A percentile compares a stretch with the other conserved stretches of the same genome.
Conservation (phyloP, 2,113 vertebrate genomes). For the Ascaphus truei region DNA sequence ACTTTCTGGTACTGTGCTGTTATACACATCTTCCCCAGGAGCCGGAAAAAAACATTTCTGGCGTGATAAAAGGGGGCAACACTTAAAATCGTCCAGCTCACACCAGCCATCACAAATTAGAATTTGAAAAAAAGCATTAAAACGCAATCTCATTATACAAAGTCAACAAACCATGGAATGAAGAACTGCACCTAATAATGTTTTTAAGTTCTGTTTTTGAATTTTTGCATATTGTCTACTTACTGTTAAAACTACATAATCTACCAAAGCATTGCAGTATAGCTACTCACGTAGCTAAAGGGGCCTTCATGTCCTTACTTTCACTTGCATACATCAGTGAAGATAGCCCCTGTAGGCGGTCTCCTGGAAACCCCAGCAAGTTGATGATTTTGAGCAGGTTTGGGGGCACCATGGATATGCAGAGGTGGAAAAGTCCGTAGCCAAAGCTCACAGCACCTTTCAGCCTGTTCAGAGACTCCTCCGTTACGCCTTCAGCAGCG, state of each 20-base stretch:
- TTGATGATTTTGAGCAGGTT: conserved; percentile 99
- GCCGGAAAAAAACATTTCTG: too few species aligned
- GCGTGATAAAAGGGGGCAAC: background rate
- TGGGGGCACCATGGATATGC: conserved; percentile 98
- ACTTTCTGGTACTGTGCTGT: too few species aligned
- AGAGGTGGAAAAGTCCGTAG: conserved; percentile 97
- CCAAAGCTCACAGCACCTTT: conserved; percentile 98
- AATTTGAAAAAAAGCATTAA: too few species aligned
- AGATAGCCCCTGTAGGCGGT: conserved; percentile 92
- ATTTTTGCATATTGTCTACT: conserved; percentile 46
- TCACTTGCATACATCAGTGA: conserved; percentile 95
- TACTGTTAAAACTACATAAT: conserved; percentile 67
- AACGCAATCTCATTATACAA: too few species aligned
- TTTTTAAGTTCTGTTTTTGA: conserved; percentile 10
- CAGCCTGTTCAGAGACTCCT: conserved; percentile 90
- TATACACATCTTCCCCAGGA: too few species aligned
- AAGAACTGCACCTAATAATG: conserved; percentile 42
- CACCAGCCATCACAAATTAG: too few species aligned
- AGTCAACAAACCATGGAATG: too few species aligned
- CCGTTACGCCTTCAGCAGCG: conserved; percentile 73
- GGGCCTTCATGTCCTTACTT: conserved; percentile 99
- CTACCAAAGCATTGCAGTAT: conserved; percentile 72
- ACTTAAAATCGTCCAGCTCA: too few species aligned
- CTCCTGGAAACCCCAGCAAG: conserved; percentile 96
- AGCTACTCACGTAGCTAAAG: conserved; percentile 97